Evolutionary conservation across 2,888 invertebrate species (phyloP), one percentile per base, ranked within the genome.

Genomic region (Chesias legatella): DNA sequence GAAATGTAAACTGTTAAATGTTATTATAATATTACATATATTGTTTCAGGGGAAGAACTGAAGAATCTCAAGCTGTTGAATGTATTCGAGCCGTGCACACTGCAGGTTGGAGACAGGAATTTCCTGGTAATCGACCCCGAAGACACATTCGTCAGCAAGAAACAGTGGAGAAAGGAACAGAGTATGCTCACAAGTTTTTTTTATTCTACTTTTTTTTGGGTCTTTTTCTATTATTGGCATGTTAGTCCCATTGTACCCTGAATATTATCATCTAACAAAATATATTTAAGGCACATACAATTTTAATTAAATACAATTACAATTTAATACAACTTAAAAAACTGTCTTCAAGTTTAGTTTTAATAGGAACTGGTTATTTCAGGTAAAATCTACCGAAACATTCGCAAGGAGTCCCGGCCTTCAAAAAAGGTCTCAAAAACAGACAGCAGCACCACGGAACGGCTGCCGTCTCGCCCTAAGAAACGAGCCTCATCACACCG

Each of bases 91-190:
- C 94, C 95, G 26, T 95, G 95, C 72, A 95, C 95, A 54, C 89
- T 96, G 56, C 97, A 98, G 88, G 93, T 98, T 28, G 95, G 96
- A 38, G 97, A 98, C 79, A 91, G 96, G 48, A 94, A 94, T 77
- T 94, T 94, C 77, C 92, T 98, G 67, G 92, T 92, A 41, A 91
- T 96, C 56, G 91, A 92, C 43, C 90, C 93, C 6, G 90, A 91
- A 56, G 97, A 98, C 84, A 89, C 90, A 22, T 90, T 95, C 45
- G 74, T 94, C 39, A 93, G 92, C 53, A 93, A 94, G 67, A 92
- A 93, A 50, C 93, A 94, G 52, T 97, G 97, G 97, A 90, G 90
- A 38, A 90, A 89, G 55, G 91, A 91, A 56, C 90, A 92, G 67
- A 89, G 91, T 91, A 59, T 60, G 76, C 70, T 43, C 32, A 58